Percentiles rank a stretch among this genome's conserved stretches.
phyloP scores from a whole-genome alignment of 2,113 vertebrate genomes.

The Calyptommatus sinebrachiatus region DNA sequence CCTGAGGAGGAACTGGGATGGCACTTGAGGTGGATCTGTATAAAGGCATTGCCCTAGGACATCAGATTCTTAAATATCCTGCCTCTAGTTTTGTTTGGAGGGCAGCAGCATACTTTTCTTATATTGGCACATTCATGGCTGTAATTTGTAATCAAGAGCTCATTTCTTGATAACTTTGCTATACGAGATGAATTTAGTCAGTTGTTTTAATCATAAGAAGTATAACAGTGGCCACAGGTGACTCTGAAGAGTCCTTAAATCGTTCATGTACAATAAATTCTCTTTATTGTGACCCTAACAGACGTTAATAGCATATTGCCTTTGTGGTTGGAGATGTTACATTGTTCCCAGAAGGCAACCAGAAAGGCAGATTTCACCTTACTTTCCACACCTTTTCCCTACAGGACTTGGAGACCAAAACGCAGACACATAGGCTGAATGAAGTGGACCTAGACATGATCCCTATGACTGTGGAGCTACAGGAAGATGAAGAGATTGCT shows the following conservation, averaged over 20 bases:
- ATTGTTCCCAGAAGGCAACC: background rate
- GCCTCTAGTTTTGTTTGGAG: background rate
- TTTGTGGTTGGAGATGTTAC: background rate
- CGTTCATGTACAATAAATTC: background rate
- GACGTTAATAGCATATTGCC: background rate
- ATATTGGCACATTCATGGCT: background rate
- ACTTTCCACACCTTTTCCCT: slow-evolving; percentile 33
- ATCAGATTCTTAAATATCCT: no score
- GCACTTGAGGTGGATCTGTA: no score
- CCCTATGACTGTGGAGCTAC: slow-evolving; percentile 71
- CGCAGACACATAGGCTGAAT: slow-evolving; percentile 55
- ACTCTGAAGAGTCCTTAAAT: background rate
- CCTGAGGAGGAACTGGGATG: background rate
- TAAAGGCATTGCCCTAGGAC: no score
- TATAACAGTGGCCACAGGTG: background rate
- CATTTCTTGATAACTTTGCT: no score
- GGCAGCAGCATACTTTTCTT: background rate
- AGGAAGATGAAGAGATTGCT: slow-evolving; percentile 66
- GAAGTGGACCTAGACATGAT: slow-evolving; percentile 87
- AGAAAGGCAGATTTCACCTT: slow-evolving; percentile 7
- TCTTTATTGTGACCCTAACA: background rate
- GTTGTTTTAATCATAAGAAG: no score
- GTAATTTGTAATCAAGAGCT: no score
- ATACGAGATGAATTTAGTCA: no score
- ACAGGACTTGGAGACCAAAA: slow-evolving; percentile 81